Conservation (phyloP, 2,113 vertebrate species). For the Sula dactylatra region DNA sequence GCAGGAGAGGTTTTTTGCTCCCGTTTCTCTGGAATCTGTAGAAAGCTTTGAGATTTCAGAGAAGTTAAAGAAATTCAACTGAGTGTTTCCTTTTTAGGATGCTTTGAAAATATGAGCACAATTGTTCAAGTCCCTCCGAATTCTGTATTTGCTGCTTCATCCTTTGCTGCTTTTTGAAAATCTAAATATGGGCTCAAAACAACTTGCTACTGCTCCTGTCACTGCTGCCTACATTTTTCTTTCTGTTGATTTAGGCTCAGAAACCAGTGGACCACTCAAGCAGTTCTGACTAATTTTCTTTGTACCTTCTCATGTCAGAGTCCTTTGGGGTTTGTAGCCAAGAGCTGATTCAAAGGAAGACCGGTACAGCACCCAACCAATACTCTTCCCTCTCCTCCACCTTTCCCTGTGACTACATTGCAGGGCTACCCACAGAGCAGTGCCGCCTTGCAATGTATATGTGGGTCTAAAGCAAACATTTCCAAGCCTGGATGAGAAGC, state of each 20-base stretch:
- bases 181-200: not conserved
- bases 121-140: not conserved
- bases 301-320: not conserved
- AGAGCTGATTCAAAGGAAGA: not conserved
- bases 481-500: not conserved
- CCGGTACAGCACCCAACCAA: not conserved
- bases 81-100: not conserved
- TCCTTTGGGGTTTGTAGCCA: not conserved
- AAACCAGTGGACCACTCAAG: not conserved
- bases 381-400: not conserved
- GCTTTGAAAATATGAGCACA: not conserved
- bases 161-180: not conserved
- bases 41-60: not conserved
- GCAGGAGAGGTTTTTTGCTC: not conserved
- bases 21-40: not conserved
- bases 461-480: not conserved
- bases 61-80: not conserved
- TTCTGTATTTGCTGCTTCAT: not conserved
- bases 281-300: not conserved
- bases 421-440: not conserved
- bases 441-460: not conserved
- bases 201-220: not conserved
- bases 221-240: not conserved
- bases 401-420: fast-evolving
- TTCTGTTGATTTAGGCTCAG: not conserved